A percentile compares a stretch with the other conserved stretches of the same genome.
Evolutionary conservation across 2,888 invertebrate species (phyloP).

Genomic region (Ashinkailepas kermadecensis): DNA sequence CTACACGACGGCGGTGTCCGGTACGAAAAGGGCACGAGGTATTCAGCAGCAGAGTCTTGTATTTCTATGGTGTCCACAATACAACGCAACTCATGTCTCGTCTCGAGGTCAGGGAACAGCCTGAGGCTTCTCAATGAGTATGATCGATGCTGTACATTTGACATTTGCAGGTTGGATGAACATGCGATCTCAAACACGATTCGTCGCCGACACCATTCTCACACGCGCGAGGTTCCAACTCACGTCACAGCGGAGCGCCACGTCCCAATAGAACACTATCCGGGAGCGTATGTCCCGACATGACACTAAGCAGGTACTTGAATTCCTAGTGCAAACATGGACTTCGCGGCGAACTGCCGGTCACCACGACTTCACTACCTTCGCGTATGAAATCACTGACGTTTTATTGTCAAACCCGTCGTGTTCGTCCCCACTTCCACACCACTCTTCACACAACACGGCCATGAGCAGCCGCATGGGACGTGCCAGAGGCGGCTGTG

Average conservation of each 20-base stretch:
- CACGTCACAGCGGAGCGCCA: neutral
- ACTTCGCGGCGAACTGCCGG: neutral
- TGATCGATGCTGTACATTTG: neutral
- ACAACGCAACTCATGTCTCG: neutral
- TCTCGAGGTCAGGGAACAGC: neutral
- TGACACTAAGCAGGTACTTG: constrained; percentile 20
- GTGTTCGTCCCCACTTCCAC: neutral
- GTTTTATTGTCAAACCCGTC: neutral
- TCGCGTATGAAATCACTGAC: neutral
- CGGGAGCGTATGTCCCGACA: neutral
- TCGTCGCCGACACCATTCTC: neutral
- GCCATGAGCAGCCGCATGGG: neutral
- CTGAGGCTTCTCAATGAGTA: neutral
- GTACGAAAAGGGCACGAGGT: too few species aligned
- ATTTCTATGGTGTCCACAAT: neutral
- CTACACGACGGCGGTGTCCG: too few species aligned
- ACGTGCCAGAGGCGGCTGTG: too few species aligned
- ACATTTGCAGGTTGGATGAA: neutral
- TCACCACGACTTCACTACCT: neutral
- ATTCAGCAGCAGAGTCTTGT: neutral
- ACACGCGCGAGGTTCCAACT: neutral
- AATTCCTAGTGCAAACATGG: constrained; percentile 8
- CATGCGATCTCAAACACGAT: neutral
- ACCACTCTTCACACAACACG: neutral
- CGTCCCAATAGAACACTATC: neutral